Conservation (phyloP, 2,113 vertebrate genomes). For the Isichthys henryi region DNA sequence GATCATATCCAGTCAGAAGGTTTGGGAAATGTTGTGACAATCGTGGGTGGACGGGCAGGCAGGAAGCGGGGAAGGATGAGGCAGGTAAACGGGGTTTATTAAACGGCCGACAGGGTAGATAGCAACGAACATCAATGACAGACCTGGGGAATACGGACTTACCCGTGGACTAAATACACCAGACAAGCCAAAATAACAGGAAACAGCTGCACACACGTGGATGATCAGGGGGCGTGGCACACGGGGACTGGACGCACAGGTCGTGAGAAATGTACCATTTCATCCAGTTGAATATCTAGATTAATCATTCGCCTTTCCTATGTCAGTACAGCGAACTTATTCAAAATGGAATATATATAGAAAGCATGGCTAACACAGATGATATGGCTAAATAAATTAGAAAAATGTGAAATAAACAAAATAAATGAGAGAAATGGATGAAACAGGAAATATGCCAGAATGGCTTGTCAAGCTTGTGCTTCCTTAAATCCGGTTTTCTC, state of each 20-base stretch:
- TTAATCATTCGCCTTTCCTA: not conserved
- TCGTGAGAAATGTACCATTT: not conserved
- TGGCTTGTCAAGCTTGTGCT: conserved; percentile 46
- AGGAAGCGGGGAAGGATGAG: too few species aligned
- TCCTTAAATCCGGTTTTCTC: conserved; percentile 59
- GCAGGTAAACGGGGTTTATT: too few species aligned
- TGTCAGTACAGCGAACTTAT: not conserved
- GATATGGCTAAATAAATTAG: not conserved
- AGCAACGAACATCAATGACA: too few species aligned
- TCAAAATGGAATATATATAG: not conserved
- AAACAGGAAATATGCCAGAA: not conserved
- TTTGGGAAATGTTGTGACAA: not conserved
- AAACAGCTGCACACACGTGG: too few species aligned
- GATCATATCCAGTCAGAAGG: not conserved
- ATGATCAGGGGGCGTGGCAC: too few species aligned
- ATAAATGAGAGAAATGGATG: not conserved
- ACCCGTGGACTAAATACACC: too few species aligned
- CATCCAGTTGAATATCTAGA: not conserved
- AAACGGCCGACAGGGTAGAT: too few species aligned
- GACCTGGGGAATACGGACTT: too few species aligned
- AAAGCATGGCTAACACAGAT: not conserved
- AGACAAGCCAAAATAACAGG: too few species aligned
- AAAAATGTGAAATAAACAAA: not conserved
- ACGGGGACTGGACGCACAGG: too few species aligned
- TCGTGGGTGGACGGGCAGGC: too few species aligned